Evolutionary conservation across 2,113 vertebrate species (phyloP).

Genomic region (Corydoras sp.): DNA sequence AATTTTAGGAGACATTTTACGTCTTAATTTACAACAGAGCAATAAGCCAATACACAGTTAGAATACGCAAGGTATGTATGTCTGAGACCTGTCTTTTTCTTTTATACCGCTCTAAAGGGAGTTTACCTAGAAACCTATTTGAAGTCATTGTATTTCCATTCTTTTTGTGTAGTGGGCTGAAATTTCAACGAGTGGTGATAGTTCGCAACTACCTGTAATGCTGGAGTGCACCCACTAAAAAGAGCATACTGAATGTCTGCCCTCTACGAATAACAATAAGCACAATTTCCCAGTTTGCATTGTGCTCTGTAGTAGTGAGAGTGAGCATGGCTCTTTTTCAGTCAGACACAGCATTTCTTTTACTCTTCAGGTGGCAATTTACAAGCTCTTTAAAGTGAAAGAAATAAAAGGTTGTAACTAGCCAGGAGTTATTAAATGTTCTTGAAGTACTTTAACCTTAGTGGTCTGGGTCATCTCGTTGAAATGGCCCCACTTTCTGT

Average conservation of each 20-base stretch:
- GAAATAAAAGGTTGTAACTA: conserved; percentile 46
- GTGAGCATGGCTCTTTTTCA: conserved; percentile 42
- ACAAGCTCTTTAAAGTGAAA: conserved; percentile 52
- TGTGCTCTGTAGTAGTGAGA: conserved; percentile 44
- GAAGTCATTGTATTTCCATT: conserved; percentile 69
- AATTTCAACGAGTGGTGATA: conserved; percentile 65
- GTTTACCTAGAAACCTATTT: conserved; percentile 70
- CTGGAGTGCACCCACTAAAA: conserved; percentile 56
- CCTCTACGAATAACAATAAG: conserved; percentile 67
- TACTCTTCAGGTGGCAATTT: conserved; percentile 48
- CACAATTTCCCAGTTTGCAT: conserved; percentile 60
- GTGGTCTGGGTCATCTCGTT: conserved; percentile 35
- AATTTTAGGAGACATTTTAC: conserved; percentile 53
- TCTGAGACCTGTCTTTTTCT: conserved; percentile 47
- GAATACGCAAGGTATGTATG: conserved; percentile 65
- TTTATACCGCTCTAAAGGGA: conserved; percentile 52
- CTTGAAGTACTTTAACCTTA: conserved; percentile 49
- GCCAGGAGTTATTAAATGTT: conserved; percentile 46
- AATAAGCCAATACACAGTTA: conserved; percentile 62
- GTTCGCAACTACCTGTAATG: conserved; percentile 74
- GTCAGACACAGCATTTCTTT: conserved; percentile 44
- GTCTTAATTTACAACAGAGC: conserved; percentile 58
- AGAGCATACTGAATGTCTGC: conserved; percentile 59
- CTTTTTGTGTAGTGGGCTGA: conserved; percentile 63
- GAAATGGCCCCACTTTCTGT: conserved; percentile 13